Conservation (phyloP, 2,888 invertebrate genomes). For the Cryptus viduatorius region DNA sequence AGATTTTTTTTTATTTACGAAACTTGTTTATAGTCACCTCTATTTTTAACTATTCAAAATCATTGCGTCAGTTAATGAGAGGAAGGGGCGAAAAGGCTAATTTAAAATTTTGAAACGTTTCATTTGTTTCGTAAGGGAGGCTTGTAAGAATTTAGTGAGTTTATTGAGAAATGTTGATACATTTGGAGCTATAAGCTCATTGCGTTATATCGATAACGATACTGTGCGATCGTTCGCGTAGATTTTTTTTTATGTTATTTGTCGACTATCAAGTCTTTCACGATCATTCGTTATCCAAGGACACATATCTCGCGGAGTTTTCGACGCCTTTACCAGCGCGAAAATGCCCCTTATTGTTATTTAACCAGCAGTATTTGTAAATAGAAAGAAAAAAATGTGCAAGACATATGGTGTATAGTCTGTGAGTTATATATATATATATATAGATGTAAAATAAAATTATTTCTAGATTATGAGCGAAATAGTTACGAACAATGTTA, state of each 20-base stretch:
- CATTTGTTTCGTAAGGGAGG: neutral
- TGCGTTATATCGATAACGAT: slow-evolving; percentile 26
- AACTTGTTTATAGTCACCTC: slow-evolving; percentile 5
- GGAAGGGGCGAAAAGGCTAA: neutral
- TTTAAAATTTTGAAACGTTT: neutral
- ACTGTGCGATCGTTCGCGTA: slow-evolving; percentile 48
- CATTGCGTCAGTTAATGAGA: slow-evolving; percentile 4
- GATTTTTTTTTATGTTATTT: slow-evolving; percentile 48
- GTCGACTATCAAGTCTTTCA: slow-evolving; percentile 30
- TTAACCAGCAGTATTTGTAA: slow-evolving; percentile 72
- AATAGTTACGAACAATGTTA: slow-evolving; percentile 46
- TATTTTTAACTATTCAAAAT: slow-evolving; percentile 22
- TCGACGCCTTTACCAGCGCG: slow-evolving; percentile 47
- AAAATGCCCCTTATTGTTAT: slow-evolving; percentile 61
- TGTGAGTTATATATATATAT: slow-evolving; percentile 45
- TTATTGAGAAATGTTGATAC: slow-evolving; percentile 12
- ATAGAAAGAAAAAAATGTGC: slow-evolving; percentile 53
- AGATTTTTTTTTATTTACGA: slow-evolving; percentile 11
- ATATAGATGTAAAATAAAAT: slow-evolving; percentile 35
- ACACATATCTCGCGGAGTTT: slow-evolving; percentile 70
- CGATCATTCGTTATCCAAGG: slow-evolving; percentile 70
- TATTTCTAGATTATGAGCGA: slow-evolving; percentile 38
- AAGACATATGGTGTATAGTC: slow-evolving; percentile 35
- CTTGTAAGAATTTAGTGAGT: slow-evolving; percentile 14
- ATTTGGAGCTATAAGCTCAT: slow-evolving; percentile 21